phyloP scores from a whole-genome alignment of 1,140 invertebrate species.

The Planococcus citri region DNA sequence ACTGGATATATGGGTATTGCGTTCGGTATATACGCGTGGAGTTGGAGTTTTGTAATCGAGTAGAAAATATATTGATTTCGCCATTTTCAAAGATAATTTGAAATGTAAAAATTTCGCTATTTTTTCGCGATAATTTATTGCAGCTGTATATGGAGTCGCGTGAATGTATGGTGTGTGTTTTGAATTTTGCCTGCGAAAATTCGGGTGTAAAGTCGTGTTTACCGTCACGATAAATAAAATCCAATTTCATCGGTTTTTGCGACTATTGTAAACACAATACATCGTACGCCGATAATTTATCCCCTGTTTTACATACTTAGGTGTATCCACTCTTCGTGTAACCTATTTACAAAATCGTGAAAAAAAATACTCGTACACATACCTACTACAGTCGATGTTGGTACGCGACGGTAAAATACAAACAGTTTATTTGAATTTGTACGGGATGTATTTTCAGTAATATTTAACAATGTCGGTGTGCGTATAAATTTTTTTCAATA shows the following conservation, averaged over 20 bases:
- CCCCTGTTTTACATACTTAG: neutral
- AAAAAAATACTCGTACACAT: no score
- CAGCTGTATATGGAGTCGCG: neutral
- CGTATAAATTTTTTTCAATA: no score
- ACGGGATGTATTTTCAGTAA: neutral
- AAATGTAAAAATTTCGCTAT: neutral
- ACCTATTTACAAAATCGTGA: neutral
- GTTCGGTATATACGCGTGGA: no score
- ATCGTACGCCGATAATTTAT: neutral
- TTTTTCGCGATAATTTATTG: neutral
- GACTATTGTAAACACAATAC: slow-evolving; percentile 1
- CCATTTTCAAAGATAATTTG: neutral
- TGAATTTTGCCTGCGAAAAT: neutral
- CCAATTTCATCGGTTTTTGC: slow-evolving; percentile 1
- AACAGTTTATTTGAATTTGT: neutral
- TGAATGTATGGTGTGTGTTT: neutral
- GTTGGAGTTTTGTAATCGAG: no score
- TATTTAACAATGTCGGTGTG: neutral
- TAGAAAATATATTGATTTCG: no score
- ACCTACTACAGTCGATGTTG: no score
- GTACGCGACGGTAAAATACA: neutral
- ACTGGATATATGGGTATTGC: no score
- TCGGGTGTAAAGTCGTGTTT: neutral
- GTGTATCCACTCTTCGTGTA: neutral
- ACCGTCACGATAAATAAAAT: slow-evolving; percentile 3